Conservation (phyloP, 1,140 invertebrate species). For the Drosophila littoralis region DNA sequence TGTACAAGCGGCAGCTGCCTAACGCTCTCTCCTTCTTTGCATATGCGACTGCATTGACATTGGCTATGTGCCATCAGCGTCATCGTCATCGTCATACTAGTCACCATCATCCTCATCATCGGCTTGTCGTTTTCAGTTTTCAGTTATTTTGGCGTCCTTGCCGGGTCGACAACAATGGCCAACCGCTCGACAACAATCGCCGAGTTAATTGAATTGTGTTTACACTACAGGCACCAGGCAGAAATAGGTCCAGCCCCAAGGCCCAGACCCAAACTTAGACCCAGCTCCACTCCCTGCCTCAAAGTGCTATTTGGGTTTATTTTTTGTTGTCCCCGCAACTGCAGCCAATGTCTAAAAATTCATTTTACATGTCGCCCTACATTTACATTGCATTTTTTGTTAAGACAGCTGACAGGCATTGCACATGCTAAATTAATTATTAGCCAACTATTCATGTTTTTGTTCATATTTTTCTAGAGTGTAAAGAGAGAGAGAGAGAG, state of each 20-base stretch:
- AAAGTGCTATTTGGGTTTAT: slow-evolving; percentile 40
- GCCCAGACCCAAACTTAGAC: neutral
- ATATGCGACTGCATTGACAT: slow-evolving; percentile 10
- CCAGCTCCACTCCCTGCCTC: neutral
- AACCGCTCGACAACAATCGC: slow-evolving; percentile 63
- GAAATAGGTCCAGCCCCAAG: neutral
- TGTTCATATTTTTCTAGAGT: neutral
- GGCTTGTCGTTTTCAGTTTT: slow-evolving; percentile 70
- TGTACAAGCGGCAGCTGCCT: neutral
- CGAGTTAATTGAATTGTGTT: slow-evolving; percentile 81
- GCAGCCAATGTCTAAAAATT: slow-evolving; percentile 13
- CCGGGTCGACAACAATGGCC: slow-evolving; percentile 65
- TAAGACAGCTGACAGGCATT: slow-evolving; percentile 2
- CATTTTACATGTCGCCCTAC: slow-evolving; percentile 16
- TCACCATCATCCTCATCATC: slow-evolving; percentile 53
- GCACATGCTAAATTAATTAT: slow-evolving; percentile 38
- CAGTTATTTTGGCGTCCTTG: slow-evolving; percentile 72
- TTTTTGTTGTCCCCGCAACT: slow-evolving; percentile 24
- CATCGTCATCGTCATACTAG: slow-evolving; percentile 15
- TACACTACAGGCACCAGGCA: slow-evolving; percentile 62
- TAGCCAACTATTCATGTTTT: slow-evolving; percentile 20
- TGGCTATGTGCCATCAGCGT: slow-evolving; percentile 33
- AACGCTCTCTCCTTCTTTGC: neutral
- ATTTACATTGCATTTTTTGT: neutral
- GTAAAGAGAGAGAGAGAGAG: neutral